Base-by-base conservation (phyloP, 2,797 vertebrate genomes). In the Neosilurus mollespiculum region DNA sequence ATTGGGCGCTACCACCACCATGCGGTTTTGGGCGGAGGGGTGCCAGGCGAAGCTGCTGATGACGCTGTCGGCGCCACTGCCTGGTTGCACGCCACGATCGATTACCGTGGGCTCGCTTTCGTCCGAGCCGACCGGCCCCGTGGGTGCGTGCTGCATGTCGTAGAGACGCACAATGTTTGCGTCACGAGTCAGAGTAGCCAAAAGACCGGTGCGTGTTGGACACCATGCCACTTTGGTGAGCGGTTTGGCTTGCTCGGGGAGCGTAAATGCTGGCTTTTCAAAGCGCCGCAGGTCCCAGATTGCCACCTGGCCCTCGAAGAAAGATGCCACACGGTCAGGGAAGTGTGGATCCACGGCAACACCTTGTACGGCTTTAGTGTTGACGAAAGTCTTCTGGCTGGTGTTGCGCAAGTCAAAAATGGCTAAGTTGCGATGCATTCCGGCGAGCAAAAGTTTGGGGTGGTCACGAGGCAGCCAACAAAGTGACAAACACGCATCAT, bases 221-320 rank as follows among this genome's bases (percentile, higher is more conserved):
- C 97, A 99, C 98, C 98, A 99, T 0, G 96, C 97, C 26, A 99
- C 98, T 94, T 99, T 99, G 10, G 95, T 98, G 81, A 99, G 94
- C 0, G 98, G 97, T 81, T 98, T 99, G 7, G 97, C 96, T 87
- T 99, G 98, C 89, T 99, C 98, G 0, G 95, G 97, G 81, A 99
- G 92, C 0, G 98, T 99, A 83, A 99, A 94, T 81, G 98, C 98
- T 0, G 98, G 98, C 89, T 99, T 99, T 90, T 99, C 98, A 88
- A 99, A 99, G 91, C 98, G 99, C 81, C 98, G 96, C 84, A 99
- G 93, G 90, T 99, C 98, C 98, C 98, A 99, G 92, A 99, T 99
- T 72, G 97, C 97, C 89, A 99, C 98, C 90, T 99, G 98, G 4
- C 98, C 98, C 93, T 99, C 98, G 66, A 96, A 98, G 92, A 98